These are phyloP conservation scores for Vimba vimba DNA, from an alignment of 2,113 vertebrate genomes.

Conservation along the genomic window DNA sequence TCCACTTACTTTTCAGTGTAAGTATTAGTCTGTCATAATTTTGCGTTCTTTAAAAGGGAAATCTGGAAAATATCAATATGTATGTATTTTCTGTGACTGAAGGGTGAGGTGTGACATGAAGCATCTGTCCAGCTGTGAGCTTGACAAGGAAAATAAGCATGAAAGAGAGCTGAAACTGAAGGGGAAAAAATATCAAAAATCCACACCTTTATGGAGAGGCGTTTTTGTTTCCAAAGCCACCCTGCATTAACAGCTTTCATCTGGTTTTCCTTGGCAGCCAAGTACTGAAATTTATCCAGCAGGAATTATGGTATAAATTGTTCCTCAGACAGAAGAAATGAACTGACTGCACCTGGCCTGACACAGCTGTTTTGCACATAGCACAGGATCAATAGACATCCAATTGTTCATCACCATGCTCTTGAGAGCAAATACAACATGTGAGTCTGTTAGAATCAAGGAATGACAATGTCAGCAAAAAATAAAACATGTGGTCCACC, in stretches of 20 bases:
- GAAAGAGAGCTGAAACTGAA: constrained; percentile 18
- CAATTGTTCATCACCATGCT: constrained; percentile 60
- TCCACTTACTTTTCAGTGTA: not conserved
- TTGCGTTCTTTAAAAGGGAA: constrained; percentile 2
- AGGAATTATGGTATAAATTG: constrained; percentile 85
- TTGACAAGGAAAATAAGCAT: constrained; percentile 40
- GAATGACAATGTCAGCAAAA: constrained; percentile 18
- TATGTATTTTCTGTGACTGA: constrained; percentile 20
- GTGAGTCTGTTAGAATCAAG: constrained; percentile 23
- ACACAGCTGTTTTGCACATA: constrained; percentile 76
- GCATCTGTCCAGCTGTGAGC: constrained; percentile 36
- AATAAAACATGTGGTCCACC: not conserved
- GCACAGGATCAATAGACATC: constrained; percentile 72
- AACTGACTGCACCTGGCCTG: constrained; percentile 80
- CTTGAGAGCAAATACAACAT: constrained; percentile 44
- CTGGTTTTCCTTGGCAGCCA: constrained; percentile 81
- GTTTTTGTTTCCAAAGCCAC: constrained; percentile 64
- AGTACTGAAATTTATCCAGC: constrained; percentile 73
- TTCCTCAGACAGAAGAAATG: constrained; percentile 77
- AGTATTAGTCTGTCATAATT: constrained; percentile 5
- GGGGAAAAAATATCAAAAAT: constrained; percentile 39
- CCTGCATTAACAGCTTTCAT: constrained; percentile 83
- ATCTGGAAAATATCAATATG: constrained; percentile 22
- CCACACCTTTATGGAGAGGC: constrained; percentile 50
- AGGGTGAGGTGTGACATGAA: constrained; percentile 23